Conservation (phyloP, 2,888 invertebrate genomes). For the Agrochola lota region DNA sequence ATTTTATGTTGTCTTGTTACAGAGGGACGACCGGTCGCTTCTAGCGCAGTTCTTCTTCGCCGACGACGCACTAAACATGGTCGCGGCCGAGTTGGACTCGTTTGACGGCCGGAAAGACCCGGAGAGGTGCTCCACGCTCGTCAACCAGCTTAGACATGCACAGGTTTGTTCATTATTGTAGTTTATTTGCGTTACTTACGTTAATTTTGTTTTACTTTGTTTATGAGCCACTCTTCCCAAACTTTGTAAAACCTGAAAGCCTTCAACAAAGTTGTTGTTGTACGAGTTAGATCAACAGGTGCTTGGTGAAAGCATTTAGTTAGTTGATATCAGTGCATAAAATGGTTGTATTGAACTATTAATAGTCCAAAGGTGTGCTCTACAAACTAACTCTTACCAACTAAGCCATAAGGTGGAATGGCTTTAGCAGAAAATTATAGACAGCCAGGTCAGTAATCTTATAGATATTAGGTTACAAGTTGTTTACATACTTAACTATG, state of each 20-base stretch:
- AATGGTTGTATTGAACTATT: neutral
- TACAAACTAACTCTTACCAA: neutral
- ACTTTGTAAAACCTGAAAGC: neutral
- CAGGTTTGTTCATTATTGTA: conserved; percentile 90
- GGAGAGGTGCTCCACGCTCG: conserved; percentile 98
- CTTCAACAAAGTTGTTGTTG: neutral
- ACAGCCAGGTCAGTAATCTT: conserved; percentile 8
- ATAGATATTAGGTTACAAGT: neutral
- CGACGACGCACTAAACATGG: conserved; percentile 98
- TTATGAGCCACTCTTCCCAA: neutral
- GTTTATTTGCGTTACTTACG: neutral
- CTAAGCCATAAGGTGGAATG: neutral
- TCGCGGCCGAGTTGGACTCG: conserved; percentile 99
- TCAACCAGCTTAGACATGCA: conserved; percentile 98
- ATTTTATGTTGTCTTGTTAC: conserved; percentile 78
- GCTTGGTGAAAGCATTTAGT: neutral
- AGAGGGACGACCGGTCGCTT: conserved; percentile 98
- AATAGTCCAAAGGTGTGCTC: neutral
- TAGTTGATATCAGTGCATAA: neutral
- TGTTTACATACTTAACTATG: neutral
- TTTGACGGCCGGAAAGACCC: conserved; percentile 99
- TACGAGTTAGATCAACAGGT: neutral
- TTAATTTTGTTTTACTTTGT: neutral
- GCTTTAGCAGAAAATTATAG: neutral
- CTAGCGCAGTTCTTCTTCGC: conserved; percentile 99